Evolutionary conservation across 2,888 invertebrate genomes (phyloP), one percentile per base, ranked within the genome.

Genomic region (Cerastis rubricosa): DNA sequence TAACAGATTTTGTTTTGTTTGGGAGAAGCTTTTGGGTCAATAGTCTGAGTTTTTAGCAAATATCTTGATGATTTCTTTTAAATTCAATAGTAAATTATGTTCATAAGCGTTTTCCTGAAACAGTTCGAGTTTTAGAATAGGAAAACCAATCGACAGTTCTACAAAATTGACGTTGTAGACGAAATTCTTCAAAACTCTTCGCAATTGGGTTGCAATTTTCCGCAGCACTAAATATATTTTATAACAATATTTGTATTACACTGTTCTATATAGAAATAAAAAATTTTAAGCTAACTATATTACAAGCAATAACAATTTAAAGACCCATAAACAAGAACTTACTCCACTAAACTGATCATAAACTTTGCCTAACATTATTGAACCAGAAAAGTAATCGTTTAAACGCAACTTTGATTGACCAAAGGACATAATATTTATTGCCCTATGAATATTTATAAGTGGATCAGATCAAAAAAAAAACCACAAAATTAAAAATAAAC

Each of bases 371-470:
- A 70, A 78, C 40, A 80, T 78, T 77, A 73, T 73, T 81, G 59
- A 74, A 75, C 45, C 14, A 61, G 72, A 71, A 73, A 71, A 61
- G 76, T 73, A 86, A 81, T 76, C 68, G 64, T 68, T 47, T 54
- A 64, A 80, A 78, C 76, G 51, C 43, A 78, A 78, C 76, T 84
- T 83, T 76, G 80, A 85, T 84, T 84, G 78, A 84, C 79, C 75
- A 71, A 78, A 75, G 81, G 78, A 80, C 77, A 84, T n/a, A n/a
- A n/a, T 89, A 85, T 80, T 76, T 66, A 80, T 80, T 72, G 64
- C 61, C 43, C 0, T 78, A 81, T 86, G 85, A 89, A 89, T 88
- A 89, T 88, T 85, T 88, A 89, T 87, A 59, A 65, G 69, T 59
- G 14, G 64, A 83, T 76, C 63, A 65, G 77, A 88, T 87, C 86